Conservation (phyloP, 2,888 invertebrate species). For the Synergus laeviventris region DNA sequence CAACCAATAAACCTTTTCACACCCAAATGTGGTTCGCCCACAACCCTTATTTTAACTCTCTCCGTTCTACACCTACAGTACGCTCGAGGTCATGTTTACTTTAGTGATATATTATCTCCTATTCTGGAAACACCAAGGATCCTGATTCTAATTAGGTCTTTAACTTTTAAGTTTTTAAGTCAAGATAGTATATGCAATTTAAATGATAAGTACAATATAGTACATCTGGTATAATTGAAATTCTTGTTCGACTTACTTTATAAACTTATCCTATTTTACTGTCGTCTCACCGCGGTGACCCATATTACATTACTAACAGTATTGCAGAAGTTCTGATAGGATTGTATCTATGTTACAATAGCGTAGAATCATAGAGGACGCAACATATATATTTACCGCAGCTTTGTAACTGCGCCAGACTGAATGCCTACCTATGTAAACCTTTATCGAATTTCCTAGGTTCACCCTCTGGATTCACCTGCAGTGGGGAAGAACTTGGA, state of each 20-base stretch:
- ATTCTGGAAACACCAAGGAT: no score
- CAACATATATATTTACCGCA: background rate
- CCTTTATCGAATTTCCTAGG: slow-evolving; percentile 53
- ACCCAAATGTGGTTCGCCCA: no score
- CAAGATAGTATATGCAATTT: no score
- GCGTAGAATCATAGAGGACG: background rate
- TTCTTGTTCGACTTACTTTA: background rate
- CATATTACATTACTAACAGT: background rate
- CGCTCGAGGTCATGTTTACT: no score
- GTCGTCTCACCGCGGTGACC: background rate
- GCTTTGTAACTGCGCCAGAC: slow-evolving; percentile 5
- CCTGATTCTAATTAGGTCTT: no score
- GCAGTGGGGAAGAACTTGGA: slow-evolving; percentile 62
- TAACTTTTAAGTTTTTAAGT: no score
- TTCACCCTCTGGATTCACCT: slow-evolving; percentile 65
- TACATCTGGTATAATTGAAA: background rate
- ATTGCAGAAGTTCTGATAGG: background rate
- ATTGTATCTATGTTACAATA: background rate
- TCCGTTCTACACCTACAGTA: no score
- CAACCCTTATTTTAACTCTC: no score
- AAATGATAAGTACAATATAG: no score
- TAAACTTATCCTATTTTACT: background rate
- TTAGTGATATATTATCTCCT: no score
- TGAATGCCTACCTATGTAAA: slow-evolving; percentile 5
- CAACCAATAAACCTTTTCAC: no score